phyloP scores from a whole-genome alignment of 2,797 vertebrate genomes.

The Leptatherina wallacei region DNA sequence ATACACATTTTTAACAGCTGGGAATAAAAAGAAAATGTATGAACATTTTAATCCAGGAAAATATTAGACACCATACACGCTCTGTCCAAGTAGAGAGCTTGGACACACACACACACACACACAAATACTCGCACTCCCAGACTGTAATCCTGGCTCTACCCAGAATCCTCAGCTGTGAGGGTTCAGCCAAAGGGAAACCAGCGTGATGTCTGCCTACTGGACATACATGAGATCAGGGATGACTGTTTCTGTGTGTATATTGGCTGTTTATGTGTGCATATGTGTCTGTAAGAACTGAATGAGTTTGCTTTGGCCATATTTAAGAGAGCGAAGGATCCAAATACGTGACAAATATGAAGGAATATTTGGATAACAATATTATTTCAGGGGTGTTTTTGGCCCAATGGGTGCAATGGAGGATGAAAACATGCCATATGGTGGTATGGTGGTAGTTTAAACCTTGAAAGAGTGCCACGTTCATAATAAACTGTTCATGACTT shows the following conservation, averaged over 20 bases:
- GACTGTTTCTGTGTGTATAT: conserved; percentile 13
- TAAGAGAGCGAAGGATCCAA: neutral
- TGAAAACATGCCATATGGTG: neutral
- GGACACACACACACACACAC: neutral
- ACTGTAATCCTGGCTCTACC: conserved; percentile 71
- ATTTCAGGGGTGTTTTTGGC: neutral
- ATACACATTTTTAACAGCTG: neutral
- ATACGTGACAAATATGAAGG: neutral
- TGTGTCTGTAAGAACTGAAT: conserved; percentile 2
- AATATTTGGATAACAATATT: neutral
- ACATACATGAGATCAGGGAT: conserved; percentile 56
- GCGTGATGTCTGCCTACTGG: conserved; percentile 63
- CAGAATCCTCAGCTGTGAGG: conserved; percentile 71
- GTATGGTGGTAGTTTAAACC: conserved; percentile 1
- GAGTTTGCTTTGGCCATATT: neutral
- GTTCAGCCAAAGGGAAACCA: conserved; percentile 80
- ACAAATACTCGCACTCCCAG: conserved; percentile 10
- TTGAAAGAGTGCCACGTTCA: too few relatives aligned
- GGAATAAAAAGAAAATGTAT: conserved; percentile 7
- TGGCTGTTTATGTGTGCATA: conserved; percentile 17
- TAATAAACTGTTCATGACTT: neutral
- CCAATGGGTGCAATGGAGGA: neutral
- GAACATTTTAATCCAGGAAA: conserved; percentile 19
- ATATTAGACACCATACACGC: conserved; percentile 14
- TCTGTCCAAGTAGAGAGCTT: conserved; percentile 5